Evolutionary conservation across 2,888 invertebrate genomes (phyloP), one percentile per base, ranked within the genome.

Genomic region (Microplitis deprimator): DNA sequence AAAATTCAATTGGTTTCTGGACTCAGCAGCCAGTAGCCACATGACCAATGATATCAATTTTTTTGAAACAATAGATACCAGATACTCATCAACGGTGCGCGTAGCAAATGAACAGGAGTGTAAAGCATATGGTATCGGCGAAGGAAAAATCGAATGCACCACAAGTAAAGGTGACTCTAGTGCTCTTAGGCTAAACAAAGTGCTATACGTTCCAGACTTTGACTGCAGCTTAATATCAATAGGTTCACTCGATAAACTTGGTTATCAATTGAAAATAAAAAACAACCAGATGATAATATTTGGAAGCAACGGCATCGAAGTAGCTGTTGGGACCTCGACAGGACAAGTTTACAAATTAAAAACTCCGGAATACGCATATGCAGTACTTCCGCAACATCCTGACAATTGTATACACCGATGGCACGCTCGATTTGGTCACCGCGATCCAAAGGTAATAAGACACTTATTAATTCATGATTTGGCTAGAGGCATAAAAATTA

Each of bases 341-440:
- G 2, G 29, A 29, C 29, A 29, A 29, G 29, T 29, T 29, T 4
- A 29, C 29, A 29, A 59, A 13, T n/a, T 5, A 50, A 64, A 10
- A 41, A 50, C 68, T 29, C 3, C 1, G 16, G 70, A 70, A 20
- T 7, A 20, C 7, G 70, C 70, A 20, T 60, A 16, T 60, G 20
- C 13, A 6, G 61, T 38, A 39, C 61, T 59, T 13, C 59, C 61
- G 3, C 10, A 29, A 8, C 39, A 71, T 16, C 13, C 40, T 38
- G 61, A 38, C 7, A 13, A 73, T 13, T 81, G 81, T 29, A 70
- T 77, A 68, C 79, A 79, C 16, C 16, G 40, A 1, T 79, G 78
- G 79, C 81, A 81, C 59, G 41, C 78, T 6, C 72, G 71, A 7
- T 70, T 81, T 16, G 79, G 78, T 5, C 81, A 81, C 70, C 73